These are phyloP conservation scores for Entelurus aequoreus DNA, from an alignment of 2,113 vertebrate genomes.

Conservation along the genomic window DNA sequence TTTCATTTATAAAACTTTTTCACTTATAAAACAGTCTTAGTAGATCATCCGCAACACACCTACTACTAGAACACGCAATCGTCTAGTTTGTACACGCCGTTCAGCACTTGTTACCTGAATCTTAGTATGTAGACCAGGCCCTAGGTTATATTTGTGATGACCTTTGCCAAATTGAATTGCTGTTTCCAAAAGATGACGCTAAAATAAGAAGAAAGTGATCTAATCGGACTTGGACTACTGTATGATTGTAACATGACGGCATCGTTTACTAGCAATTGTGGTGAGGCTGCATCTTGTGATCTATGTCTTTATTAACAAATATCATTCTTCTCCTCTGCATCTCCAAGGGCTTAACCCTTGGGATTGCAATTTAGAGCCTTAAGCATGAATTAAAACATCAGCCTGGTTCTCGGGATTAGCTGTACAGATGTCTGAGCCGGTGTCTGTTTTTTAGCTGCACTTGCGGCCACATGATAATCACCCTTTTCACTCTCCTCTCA, in stretches of 20 bases:
- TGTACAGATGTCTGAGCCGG: constrained; percentile 57
- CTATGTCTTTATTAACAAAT: constrained; percentile 26
- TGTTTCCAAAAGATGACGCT: too few relatives aligned
- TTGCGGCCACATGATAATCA: constrained; percentile 28
- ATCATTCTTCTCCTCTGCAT: constrained; percentile 46
- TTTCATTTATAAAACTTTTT: too few relatives aligned
- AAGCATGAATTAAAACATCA: constrained; percentile 73
- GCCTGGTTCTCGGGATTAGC: constrained; percentile 62
- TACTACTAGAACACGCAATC: too few relatives aligned
- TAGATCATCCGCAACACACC: too few relatives aligned
- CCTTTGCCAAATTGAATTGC: too few relatives aligned
- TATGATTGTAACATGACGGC: neutral
- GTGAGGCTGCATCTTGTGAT: constrained; percentile 35
- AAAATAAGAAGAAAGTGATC: too few relatives aligned
- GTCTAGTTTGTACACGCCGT: too few relatives aligned
- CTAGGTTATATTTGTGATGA: too few relatives aligned
- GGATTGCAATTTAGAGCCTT: constrained; percentile 68
- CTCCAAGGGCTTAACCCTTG: constrained; percentile 51
- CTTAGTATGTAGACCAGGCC: too few relatives aligned
- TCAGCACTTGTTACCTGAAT: too few relatives aligned
- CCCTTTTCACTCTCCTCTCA: constrained; percentile 12
- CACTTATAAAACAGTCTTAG: too few relatives aligned
- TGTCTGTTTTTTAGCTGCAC: constrained; percentile 45
- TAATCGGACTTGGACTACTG: too few relatives aligned
- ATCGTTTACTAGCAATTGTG: constrained; percentile 24